Evolutionary conservation across 2,797 vertebrate genomes (phyloP), one percentile per base, ranked within the genome.

Genomic region (Lindbergichthys nudifrons): DNA sequence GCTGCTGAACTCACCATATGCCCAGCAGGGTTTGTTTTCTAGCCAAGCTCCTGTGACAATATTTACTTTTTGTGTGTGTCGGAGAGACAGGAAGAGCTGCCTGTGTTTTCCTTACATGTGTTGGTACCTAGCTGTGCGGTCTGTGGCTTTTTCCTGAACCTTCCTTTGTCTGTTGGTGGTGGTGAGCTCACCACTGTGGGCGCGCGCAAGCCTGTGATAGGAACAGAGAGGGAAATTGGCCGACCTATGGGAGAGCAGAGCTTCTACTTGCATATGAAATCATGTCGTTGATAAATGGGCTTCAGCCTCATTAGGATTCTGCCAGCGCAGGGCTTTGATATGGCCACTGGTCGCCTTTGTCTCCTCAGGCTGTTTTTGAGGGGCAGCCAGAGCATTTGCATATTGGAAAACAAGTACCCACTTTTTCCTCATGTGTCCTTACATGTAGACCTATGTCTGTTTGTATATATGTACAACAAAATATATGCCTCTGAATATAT

Each of bases 291-390:
- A 93, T 92, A 86, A 92, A 92, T 88, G 89, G 78, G 68, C 80
- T 78, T 16, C 48, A 30, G 65, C 16, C 77, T 92, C 89, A 89
- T 93, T 91, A 84, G 3, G 73, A 91, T 92, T 92, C 92, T 10
- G 81, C 81, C 78, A 80, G 82, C 83, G 61, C 79, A 79, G 81
- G 68, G 85, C 75, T 82, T 84, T 88, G 80, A 90, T 89, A 70
- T 80, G 87, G 87, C 79, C 85, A 88, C 78, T 87, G 87, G 80
- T 85, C 88, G 82, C 86, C 91, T 94, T 95, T 95, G 93, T 94
- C 84, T 86, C 66, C 39, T 39, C 50, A 19, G 60, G 67, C 36
- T 78, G 67, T 75, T 52, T 53, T 75, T 54, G 56, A 69, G 70
- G 42, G 53, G 62, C 71, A 59, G 62, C 65, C 77, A 73, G 57